A percentile compares a stretch with the other conserved stretches of the same genome.
phyloP scores from a whole-genome alignment of 2,888 invertebrate genomes.

The Scelioninae gen. 2 region DNA sequence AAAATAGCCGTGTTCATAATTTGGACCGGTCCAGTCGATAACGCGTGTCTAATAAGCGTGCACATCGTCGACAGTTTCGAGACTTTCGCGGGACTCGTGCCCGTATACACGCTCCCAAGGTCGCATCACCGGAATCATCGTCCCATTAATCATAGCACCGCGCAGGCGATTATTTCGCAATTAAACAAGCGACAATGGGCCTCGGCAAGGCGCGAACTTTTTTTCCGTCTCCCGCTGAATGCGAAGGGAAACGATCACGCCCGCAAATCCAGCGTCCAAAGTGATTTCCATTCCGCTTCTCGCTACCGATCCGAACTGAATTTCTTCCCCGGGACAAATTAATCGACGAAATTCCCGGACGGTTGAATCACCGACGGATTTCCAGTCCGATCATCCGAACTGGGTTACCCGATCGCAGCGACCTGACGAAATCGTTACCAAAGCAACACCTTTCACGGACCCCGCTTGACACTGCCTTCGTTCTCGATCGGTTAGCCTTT shows the following conservation, averaged over 20 bases:
- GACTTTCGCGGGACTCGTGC: slow-evolving; percentile 43
- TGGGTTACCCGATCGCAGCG: no score
- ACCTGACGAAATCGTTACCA: slow-evolving; percentile 49
- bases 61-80: slow-evolving; percentile 37
- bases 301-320: not conserved
- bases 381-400: no score
- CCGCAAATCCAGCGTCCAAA: not conserved
- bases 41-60: slow-evolving; percentile 53
- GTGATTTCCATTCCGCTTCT: slow-evolving; percentile 1
- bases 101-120: slow-evolving; percentile 38
- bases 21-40: slow-evolving; percentile 46
- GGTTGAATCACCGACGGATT: no score
- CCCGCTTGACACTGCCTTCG: no score
- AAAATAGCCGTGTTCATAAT: slow-evolving; percentile 38
- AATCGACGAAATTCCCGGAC: no score
- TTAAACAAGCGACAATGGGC: slow-evolving; percentile 41
- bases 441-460: slow-evolving; percentile 50
- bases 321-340: no score
- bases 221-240: not conserved
- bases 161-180: slow-evolving; percentile 46
- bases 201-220: slow-evolving; percentile 22
- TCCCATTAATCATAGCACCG: slow-evolving; percentile 42
- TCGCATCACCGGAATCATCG: slow-evolving; percentile 40
- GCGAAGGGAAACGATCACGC: slow-evolving; percentile 18
- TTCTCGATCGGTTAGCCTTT: no score